Evolutionary conservation across 1,140 invertebrate species (phyloP), one percentile per base, ranked within the genome.

Genomic region (Papilio dardanus): DNA sequence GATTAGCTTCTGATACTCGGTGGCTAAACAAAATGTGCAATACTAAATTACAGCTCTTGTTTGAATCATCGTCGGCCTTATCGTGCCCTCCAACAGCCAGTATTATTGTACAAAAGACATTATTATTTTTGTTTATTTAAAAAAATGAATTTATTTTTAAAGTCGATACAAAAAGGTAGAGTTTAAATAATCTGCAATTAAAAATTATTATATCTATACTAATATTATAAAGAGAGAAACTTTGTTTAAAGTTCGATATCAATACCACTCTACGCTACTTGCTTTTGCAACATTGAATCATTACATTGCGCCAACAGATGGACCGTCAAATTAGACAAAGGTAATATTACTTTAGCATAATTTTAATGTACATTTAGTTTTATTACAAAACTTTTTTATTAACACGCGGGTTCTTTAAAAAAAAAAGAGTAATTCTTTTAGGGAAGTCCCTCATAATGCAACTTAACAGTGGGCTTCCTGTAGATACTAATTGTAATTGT

Each of bases 401-500:
- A 14, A 54, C 21, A 12, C 16, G 21, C 21, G 19, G 50, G 19
- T 54, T 54, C 8, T 19, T 3, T 21, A 8, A 54, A 3, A 54
- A 54, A 3, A 54, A 24, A 28, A 2, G 7, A 54, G 19, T 54
- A 54, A 54, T 3, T 24, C 3, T 54, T 24, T 24, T 7, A 62
- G 24, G 3, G 8, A 28, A 12, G 24, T 24, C 54, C 24, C 21
- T 58, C 21, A 14, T 8, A 62, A n/a, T 62, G 54, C 12, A 28
- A 58, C 24, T 28, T 4, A 30, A 62, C 14, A 62, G 24, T 30
- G 31, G 31, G 24, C 24, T 69, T 37, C n/a, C 67, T 24, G 67
- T 69, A 40, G 67, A 24, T 10, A 33, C 42, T 21, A 69, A 69
- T 12, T 69, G 10, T 35, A 33, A 66, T 33, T 19, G n/a, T 66